A percentile compares a stretch with the other conserved stretches of the same genome.
Conservation (phyloP, 2,888 invertebrate species). For the Drosophila monieri region DNA sequence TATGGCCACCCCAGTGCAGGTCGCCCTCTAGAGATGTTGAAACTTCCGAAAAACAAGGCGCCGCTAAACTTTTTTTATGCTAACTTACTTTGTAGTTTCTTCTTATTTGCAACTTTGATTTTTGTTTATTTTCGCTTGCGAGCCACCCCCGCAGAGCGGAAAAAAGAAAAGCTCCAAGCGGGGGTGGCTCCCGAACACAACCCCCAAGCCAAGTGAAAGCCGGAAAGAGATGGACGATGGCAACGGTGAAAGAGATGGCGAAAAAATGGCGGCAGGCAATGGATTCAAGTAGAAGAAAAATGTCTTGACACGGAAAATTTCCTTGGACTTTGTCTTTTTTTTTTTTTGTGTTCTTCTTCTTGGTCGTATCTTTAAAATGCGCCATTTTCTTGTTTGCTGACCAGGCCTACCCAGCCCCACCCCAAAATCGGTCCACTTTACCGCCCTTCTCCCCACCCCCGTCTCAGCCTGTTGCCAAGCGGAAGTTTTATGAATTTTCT, state of each 20-base stretch:
- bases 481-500: slow-evolving; percentile 79
- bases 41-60: slow-evolving; percentile 78
- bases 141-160: slow-evolving; percentile 27
- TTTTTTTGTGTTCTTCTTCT: slow-evolving; percentile 33
- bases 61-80: slow-evolving; percentile 76
- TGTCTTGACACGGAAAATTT: slow-evolving; percentile 53
- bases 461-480: slow-evolving; percentile 55
- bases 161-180: slow-evolving; percentile 22
- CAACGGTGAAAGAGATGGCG: slow-evolving; percentile 4
- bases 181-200: slow-evolving; percentile 41
- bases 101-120: slow-evolving; percentile 83
- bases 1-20: slow-evolving; percentile 40
- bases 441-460: neutral
- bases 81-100: slow-evolving; percentile 80
- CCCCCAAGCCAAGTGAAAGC: slow-evolving; percentile 28
- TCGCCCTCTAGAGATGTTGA: slow-evolving; percentile 46
- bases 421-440: neutral
- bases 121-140: slow-evolving; percentile 82
- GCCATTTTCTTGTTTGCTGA: slow-evolving; percentile 76
- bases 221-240: slow-evolving; percentile 5
- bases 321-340: slow-evolving; percentile 42
- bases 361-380: slow-evolving; percentile 73
- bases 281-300: slow-evolving; percentile 62
- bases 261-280: slow-evolving; percentile 67
- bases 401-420: slow-evolving; percentile 1